Base-by-base conservation (phyloP, 2,797 vertebrate species). In the Tokudaia tokunoshimensis region DNA sequence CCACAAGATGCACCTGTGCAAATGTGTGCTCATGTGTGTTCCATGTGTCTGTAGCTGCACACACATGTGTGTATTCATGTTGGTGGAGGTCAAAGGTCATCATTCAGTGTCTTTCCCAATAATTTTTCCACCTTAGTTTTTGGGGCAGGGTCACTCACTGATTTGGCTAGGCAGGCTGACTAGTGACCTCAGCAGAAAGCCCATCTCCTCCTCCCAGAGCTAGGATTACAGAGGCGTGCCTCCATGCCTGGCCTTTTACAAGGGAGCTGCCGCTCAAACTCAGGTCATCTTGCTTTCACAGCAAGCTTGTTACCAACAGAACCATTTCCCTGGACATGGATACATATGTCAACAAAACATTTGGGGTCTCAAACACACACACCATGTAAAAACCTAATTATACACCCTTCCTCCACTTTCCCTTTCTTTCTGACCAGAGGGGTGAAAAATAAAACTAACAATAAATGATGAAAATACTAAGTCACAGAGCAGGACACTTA, bases 381-480 rank as follows among this genome's bases (percentile, higher is more conserved):
- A 50, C 47, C n/a, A n/a, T 41, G 72, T 75, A 41, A 13, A 75
- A 44, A 15, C 24, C 6, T 44, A 91, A 6, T 55, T 6, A 22
- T 55, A 10, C 2, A 50, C 1, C 1, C 1, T 85, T 82, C 55
- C 37, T 17, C 50, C 4, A 0, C 7, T n/a, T 44, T 1, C n/a
- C 4, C 8, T 92, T 94, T 91, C 94, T 75, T 94, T 89, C 86
- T 70, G 22, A 52, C 34, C 31, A 65, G n/a, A 94, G 50, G 63
- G 47, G 1, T 4, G 3, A 37, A 70, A 47, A 92, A 20, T n/a
- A 92, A 91, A 97, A 75, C 22, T 89, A 74, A 76, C 79, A 70
- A 26, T 44, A 55, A 47, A 78, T 24, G 7, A 91, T 65, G 15
- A 57, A 83, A 94, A 6, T 61, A 17, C 50, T 74, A 92, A 79